Evolutionary conservation across 2,797 vertebrate genomes (phyloP).

Genomic region (Chrysolophus pictus): DNA sequence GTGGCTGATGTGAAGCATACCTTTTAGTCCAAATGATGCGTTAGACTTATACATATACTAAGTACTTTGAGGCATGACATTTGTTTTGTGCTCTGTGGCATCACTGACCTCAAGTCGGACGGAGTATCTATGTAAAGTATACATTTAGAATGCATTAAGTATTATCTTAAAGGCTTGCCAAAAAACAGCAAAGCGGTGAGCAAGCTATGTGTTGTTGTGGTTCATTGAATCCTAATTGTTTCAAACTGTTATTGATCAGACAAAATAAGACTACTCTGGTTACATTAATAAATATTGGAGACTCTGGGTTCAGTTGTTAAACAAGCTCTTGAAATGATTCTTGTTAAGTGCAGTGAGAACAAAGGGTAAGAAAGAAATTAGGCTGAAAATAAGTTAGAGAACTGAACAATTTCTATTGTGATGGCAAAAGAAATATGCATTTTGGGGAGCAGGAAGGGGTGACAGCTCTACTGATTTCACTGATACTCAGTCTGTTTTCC

Average conservation of each 20-base stretch:
- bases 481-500: not conserved
- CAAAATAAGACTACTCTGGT: conserved; percentile 28
- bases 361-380: not conserved
- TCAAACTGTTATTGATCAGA: conserved; percentile 56
- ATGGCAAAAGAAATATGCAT: not conserved
- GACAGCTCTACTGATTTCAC: not conserved
- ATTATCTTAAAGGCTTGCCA: not conserved
- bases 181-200: not conserved
- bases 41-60: not conserved
- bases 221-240: conserved; percentile 52
- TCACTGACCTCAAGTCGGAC: not conserved
- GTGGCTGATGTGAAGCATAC: not conserved
- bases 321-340: conserved; percentile 23
- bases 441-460: not conserved
- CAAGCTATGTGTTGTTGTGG: not conserved
- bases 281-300: conserved; percentile 58
- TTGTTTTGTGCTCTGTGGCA: not conserved
- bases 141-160: not conserved
- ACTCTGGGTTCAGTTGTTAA: conserved; percentile 5
- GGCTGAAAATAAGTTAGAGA: not conserved
- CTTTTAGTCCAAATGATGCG: not conserved
- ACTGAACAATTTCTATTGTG: not conserved
- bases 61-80: not conserved
- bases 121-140: not conserved
- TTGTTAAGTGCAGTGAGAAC: not conserved